phyloP scores from a whole-genome alignment of 2,113 vertebrate genomes.

The Toxostoma redivivum region DNA sequence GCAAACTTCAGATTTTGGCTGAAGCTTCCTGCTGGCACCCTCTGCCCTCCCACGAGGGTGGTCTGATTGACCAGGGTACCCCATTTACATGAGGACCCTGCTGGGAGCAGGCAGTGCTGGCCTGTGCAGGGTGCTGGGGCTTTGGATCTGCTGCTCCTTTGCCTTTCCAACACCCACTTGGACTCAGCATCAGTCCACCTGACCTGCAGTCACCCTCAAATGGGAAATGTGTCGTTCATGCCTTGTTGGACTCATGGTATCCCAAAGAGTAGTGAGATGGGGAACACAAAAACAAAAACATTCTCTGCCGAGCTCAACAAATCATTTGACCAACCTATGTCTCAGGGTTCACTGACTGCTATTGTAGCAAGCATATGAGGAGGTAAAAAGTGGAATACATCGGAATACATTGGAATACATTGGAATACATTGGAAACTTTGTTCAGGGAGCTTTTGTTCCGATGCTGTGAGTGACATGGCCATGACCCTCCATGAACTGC shows the following conservation, averaged over 20 bases:
- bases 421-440: background rate
- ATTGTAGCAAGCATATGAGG: background rate
- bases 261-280: background rate
- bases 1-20: background rate
- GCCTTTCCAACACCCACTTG: background rate
- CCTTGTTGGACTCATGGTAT: background rate
- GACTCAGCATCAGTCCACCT: background rate
- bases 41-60: background rate
- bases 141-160: background rate
- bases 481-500: background rate
- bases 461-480: background rate
- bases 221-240: background rate
- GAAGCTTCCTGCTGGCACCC: background rate
- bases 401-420: no score
- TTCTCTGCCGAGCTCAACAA: background rate
- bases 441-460: background rate
- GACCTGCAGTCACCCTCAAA: background rate
- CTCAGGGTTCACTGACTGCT: background rate
- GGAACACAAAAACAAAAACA: background rate
- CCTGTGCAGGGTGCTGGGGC: background rate
- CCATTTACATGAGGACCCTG: rapidly evolving
- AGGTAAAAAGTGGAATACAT: background rate
- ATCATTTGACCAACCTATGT: background rate
- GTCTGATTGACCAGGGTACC: background rate
- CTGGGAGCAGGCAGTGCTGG: background rate